These are phyloP conservation scores for Phocides pigmalion DNA, from an alignment of 1,140 invertebrate genomes.

Conservation along the genomic window DNA sequence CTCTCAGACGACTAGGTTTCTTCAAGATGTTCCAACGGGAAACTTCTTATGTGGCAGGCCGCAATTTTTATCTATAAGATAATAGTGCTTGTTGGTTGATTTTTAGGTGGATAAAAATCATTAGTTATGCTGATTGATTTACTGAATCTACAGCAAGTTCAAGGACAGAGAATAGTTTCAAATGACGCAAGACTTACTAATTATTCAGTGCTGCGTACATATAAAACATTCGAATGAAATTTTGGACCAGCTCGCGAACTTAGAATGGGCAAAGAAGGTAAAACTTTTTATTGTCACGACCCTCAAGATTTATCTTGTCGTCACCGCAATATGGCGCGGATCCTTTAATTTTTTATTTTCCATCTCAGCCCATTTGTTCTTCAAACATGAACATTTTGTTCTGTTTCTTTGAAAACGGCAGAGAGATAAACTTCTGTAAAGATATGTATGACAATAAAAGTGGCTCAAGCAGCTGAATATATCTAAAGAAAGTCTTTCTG, in stretches of 20 bases:
- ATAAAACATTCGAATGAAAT: background rate
- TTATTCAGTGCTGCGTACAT: too few species aligned
- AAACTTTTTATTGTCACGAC: constrained; percentile 52
- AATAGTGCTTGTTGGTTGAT: too few species aligned
- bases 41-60: too few species aligned
- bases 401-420: constrained; percentile 14
- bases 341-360: constrained; percentile 50
- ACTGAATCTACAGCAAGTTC: too few species aligned
- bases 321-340: constrained; percentile 35
- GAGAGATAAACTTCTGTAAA: constrained; percentile 5
- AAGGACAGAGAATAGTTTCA: background rate
- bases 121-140: too few species aligned
- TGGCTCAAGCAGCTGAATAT: background rate
- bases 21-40: too few species aligned
- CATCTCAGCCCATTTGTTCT: constrained; percentile 24
- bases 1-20: too few species aligned
- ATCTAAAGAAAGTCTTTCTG: background rate
- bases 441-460: constrained; percentile 8
- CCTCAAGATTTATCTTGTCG: constrained; percentile 39
- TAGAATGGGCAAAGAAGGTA: constrained; percentile 42
- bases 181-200: too few species aligned
- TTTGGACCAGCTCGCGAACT: constrained; percentile 7
- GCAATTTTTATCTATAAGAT: too few species aligned
- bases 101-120: too few species aligned
- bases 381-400: constrained; percentile 18